Percentiles rank a stretch among this genome's conserved stretches.
These are phyloP conservation scores for Oscheius myriophilus DNA, from an alignment of 2,888 invertebrate genomes.

Conservation along the genomic window DNA sequence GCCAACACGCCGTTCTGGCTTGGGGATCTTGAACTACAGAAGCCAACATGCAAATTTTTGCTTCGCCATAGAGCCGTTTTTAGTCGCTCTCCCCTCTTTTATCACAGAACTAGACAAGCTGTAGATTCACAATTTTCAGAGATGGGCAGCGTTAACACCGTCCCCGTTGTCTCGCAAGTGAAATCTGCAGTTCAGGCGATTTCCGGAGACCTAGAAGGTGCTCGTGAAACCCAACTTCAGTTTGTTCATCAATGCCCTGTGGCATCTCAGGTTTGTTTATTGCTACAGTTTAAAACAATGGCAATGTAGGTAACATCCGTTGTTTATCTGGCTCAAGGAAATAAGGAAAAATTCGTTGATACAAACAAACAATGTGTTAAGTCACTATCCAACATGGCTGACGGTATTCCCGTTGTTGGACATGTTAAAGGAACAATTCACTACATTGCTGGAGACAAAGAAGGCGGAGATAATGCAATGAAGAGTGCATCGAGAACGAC, in stretches of 20 bases:
- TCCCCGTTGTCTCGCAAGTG: not conserved
- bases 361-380: not conserved
- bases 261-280: not conserved
- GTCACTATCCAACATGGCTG: not conserved
- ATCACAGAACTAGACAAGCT: no score
- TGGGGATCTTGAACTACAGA: no score
- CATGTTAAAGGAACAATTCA: conserved; percentile 10
- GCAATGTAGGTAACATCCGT: no score
- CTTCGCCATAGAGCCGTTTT: no score
- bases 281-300: no score
- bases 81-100: no score
- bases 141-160: not conserved
- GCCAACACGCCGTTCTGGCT: no score
- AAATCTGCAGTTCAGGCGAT: not conserved
- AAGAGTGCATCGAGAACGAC: conserved; percentile 3
- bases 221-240: not conserved
- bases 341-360: not conserved
- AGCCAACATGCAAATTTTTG: no score
- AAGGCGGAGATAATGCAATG: conserved; percentile 9
- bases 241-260: not conserved
- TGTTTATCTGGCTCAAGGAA: not conserved
- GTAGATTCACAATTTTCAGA: no score
- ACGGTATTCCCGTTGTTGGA: not conserved
- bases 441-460: conserved; percentile 1
- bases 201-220: not conserved